Conservation (phyloP, 2,113 vertebrate species). For the Nerophis ophidion region DNA sequence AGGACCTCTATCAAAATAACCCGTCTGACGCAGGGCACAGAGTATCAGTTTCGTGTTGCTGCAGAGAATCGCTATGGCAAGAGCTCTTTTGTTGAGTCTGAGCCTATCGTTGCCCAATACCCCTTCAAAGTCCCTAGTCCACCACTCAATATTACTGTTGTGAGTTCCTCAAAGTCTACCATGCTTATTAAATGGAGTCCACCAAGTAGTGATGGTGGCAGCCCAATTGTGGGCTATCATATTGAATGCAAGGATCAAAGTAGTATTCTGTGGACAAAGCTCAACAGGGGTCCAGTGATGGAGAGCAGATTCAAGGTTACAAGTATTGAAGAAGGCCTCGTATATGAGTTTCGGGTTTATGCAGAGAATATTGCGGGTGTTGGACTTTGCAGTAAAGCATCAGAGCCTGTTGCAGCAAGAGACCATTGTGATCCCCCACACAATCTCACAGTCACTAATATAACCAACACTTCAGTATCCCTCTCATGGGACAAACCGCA, state of each 20-base stretch:
- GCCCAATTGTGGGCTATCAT: slow-evolving; percentile 85
- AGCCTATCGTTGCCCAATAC: slow-evolving; percentile 85
- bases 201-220: slow-evolving; percentile 91
- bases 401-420: slow-evolving; percentile 87
- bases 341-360: slow-evolving; percentile 91
- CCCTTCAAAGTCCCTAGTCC: slow-evolving; percentile 87
- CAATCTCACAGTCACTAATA: slow-evolving; percentile 88
- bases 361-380: slow-evolving; percentile 94
- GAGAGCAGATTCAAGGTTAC: slow-evolving; percentile 91
- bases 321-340: slow-evolving; percentile 87
- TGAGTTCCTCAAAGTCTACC: slow-evolving; percentile 83
- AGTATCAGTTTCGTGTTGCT: slow-evolving; percentile 94
- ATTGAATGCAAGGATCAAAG: slow-evolving; percentile 94
- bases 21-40: slow-evolving; percentile 82
- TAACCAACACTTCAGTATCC: slow-evolving; percentile 90
- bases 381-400: slow-evolving; percentile 87
- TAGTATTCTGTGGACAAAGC: slow-evolving; percentile 95
- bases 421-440: slow-evolving; percentile 91
- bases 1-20: slow-evolving; percentile 90
- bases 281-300: slow-evolving; percentile 81
- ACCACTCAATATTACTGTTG: slow-evolving; percentile 79
- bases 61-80: slow-evolving; percentile 96
- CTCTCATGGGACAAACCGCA: slow-evolving; percentile 91
- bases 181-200: slow-evolving; percentile 87
- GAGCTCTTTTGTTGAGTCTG: slow-evolving; percentile 80